Evolutionary conservation across 2,797 vertebrate genomes (phyloP).

Genomic region (Argyrosomus regius): DNA sequence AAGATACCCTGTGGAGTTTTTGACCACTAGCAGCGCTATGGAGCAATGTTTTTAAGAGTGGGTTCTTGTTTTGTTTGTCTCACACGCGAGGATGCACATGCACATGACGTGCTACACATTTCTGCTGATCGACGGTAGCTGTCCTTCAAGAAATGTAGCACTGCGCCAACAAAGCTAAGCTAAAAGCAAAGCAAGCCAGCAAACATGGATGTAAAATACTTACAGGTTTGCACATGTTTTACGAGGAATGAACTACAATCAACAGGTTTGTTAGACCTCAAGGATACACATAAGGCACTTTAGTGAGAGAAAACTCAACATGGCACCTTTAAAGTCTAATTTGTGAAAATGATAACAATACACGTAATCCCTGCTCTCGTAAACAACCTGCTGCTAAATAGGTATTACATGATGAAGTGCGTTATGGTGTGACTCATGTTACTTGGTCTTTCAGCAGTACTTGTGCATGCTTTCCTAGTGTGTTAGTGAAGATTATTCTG

Average conservation of each 20-base stretch:
- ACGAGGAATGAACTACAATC: neutral
- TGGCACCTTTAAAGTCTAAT: neutral
- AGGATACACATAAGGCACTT: neutral
- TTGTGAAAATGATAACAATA: neutral
- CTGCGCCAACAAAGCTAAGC: neutral
- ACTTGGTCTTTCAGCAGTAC: neutral
- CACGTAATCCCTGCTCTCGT: neutral
- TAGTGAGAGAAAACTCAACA: neutral
- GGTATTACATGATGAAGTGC: neutral
- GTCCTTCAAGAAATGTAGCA: neutral
- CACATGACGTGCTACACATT: neutral
- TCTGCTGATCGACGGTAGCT: too few species aligned
- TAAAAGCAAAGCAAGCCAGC: neutral
- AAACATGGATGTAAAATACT: neutral
- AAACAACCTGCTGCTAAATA: neutral
- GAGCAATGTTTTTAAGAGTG: neutral
- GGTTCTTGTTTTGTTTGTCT: neutral
- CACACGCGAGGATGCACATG: neutral
- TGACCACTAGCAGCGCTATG: neutral
- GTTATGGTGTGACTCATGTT: too few species aligned
- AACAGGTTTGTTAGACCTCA: neutral
- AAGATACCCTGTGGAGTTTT: constrained; percentile 3
- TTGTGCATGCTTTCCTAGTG: neutral
- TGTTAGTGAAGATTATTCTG: neutral
- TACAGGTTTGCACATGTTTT: neutral